phyloP scores from a whole-genome alignment of 2,888 invertebrate genomes.

The Plagodis dolabraria region DNA sequence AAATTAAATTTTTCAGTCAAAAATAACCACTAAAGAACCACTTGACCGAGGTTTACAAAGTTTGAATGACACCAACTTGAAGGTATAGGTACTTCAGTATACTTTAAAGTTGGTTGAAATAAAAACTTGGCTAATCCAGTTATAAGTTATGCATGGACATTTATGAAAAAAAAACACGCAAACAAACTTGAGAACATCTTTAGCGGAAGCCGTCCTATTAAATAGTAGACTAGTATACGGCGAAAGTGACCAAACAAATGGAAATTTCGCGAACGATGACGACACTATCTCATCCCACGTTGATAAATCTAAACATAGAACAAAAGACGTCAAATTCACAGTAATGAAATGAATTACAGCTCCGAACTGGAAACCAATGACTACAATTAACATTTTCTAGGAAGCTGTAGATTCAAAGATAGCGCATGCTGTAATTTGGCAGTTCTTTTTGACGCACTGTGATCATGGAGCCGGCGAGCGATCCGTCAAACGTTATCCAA shows the following conservation, averaged over 20 bases:
- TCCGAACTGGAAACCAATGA: constrained; percentile 24
- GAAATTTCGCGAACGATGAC: constrained; percentile 1
- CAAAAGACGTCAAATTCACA: constrained; percentile 16
- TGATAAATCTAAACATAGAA: constrained; percentile 11
- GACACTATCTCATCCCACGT: constrained; percentile 9
- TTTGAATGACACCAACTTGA: too few species aligned
- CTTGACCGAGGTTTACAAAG: too few species aligned
- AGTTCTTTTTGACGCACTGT: constrained; percentile 31
- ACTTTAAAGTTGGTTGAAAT: too few species aligned
- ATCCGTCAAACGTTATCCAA: constrained; percentile 19
- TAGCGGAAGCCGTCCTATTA: too few species aligned
- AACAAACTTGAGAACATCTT: too few species aligned
- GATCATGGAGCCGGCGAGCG: constrained; percentile 8
- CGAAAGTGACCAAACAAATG: background rate
- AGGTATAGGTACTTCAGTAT: too few species aligned
- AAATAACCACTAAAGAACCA: too few species aligned
- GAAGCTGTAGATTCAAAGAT: constrained; percentile 26
- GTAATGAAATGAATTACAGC: constrained; percentile 29
- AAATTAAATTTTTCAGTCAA: too few species aligned
- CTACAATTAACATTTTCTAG: constrained; percentile 31
- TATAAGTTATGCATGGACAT: too few species aligned
- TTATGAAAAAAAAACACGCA: too few species aligned
- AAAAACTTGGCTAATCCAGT: too few species aligned
- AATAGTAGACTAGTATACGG: background rate
- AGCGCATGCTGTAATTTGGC: constrained; percentile 27